Conservation (phyloP, 2,797 vertebrate genomes). For the Paedocypris micromegethes region DNA sequence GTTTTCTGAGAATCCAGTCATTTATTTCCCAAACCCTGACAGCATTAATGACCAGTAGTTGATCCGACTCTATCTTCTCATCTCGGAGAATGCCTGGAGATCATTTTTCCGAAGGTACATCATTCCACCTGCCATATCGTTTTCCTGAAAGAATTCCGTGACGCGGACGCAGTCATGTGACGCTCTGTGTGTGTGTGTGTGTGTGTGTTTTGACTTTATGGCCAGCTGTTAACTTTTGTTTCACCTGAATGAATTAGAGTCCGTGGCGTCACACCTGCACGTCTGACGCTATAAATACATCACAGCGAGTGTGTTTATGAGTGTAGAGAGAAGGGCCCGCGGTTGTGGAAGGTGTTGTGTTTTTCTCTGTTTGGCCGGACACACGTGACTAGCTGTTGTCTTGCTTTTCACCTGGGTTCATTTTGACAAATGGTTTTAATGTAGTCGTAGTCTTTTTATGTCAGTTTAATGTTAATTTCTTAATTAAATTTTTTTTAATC, state of each 20-base stretch:
- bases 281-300: constrained; percentile 7
- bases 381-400: too few relatives aligned
- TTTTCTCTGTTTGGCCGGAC: too few relatives aligned
- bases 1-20: too few relatives aligned
- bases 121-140: not conserved
- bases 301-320: not conserved
- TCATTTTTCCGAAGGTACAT: not conserved
- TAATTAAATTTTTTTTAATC: too few relatives aligned
- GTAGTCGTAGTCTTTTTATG: too few relatives aligned
- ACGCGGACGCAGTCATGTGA: not conserved
- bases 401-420: too few relatives aligned
- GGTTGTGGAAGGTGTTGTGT: not conserved
- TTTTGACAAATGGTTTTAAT: too few relatives aligned
- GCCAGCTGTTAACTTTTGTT: constrained; percentile 20
- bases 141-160: not conserved
- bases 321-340: not conserved
- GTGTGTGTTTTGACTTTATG: constrained; percentile 28
- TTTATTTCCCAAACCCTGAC: too few relatives aligned
- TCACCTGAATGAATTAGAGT: constrained; percentile 24
- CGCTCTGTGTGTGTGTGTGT: constrained; percentile 13
- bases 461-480: too few relatives aligned
- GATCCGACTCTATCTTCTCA: not conserved
- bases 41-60: not conserved
- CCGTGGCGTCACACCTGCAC: constrained; percentile 24
- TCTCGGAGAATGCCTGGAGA: not conserved